phyloP scores from a whole-genome alignment of 2,888 invertebrate genomes.

The Melanostoma scalare region DNA sequence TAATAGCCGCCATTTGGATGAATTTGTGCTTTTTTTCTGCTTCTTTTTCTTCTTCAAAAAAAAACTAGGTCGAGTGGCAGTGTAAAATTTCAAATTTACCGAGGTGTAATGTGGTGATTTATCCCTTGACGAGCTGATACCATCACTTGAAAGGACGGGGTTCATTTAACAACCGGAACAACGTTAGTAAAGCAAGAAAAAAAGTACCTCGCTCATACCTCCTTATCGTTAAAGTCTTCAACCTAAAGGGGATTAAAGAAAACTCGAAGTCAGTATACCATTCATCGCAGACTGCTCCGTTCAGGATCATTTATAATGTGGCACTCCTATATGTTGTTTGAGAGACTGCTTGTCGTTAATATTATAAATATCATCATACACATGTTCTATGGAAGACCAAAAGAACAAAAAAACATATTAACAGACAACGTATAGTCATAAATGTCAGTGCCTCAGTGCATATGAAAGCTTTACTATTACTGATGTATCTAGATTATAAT shows the following conservation, averaged over 20 bases:
- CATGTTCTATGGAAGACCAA: too few species aligned
- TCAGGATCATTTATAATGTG: too few species aligned
- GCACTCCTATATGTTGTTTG: too few species aligned
- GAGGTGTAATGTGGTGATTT: constrained; percentile 5
- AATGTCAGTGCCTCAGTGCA: constrained; percentile 2
- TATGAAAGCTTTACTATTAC: constrained; percentile 18
- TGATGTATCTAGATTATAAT: constrained; percentile 13
- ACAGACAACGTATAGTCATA: constrained; percentile 14
- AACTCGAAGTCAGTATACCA: too few species aligned
- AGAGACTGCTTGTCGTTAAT: too few species aligned
- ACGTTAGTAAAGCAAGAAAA: neutral
- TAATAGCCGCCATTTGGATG: constrained; percentile 24
- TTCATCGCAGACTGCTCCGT: too few species aligned
- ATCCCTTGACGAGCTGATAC: neutral
- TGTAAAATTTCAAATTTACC: constrained; percentile 17
- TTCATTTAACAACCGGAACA: neutral
- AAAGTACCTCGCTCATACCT: neutral
- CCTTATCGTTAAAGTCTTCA: too few species aligned
- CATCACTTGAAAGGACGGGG: neutral
- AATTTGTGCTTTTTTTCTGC: neutral
- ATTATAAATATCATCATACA: too few species aligned
- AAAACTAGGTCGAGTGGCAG: constrained; percentile 4
- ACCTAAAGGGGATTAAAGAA: too few species aligned
- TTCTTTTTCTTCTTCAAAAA: neutral
- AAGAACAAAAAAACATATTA: neutral